Evolutionary conservation across 2,888 invertebrate genomes (phyloP).

Genomic region (Strigamia crassipes): DNA sequence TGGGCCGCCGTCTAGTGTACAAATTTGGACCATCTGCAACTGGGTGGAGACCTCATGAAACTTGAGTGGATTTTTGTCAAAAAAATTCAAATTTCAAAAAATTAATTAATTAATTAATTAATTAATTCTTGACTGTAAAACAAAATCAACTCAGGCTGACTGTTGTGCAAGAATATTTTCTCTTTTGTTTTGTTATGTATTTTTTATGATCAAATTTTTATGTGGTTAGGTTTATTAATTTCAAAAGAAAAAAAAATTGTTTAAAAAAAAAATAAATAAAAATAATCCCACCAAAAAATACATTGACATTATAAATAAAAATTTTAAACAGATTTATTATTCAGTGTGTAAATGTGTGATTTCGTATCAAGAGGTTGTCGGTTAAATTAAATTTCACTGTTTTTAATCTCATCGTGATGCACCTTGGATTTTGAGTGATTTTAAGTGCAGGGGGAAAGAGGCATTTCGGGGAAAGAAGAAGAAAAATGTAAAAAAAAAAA

Average conservation of each 20-base stretch:
- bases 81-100: background rate
- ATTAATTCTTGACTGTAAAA: background rate
- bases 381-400: constrained; percentile 23
- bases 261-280: background rate
- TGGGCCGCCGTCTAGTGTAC: constrained; percentile 76
- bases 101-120: background rate
- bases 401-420: constrained; percentile 33
- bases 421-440: constrained; percentile 12
- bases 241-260: background rate
- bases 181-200: background rate
- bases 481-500: too few relatives aligned
- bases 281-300: constrained; percentile 25
- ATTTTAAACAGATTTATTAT: constrained; percentile 19
- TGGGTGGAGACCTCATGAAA: constrained; percentile 68
- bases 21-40: constrained; percentile 80
- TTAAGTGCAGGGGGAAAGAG: background rate
- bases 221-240: constrained; percentile 18
- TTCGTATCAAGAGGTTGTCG: constrained; percentile 33
- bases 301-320: constrained; percentile 28
- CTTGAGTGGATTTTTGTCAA: background rate
- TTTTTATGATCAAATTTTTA: constrained; percentile 20
- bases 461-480: background rate
- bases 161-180: constrained; percentile 1
- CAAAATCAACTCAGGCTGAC: constrained; percentile 25
- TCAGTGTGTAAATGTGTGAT: constrained; percentile 30